Base-by-base conservation (phyloP, 2,113 vertebrate species). In the Triplophysa rosa region DNA sequence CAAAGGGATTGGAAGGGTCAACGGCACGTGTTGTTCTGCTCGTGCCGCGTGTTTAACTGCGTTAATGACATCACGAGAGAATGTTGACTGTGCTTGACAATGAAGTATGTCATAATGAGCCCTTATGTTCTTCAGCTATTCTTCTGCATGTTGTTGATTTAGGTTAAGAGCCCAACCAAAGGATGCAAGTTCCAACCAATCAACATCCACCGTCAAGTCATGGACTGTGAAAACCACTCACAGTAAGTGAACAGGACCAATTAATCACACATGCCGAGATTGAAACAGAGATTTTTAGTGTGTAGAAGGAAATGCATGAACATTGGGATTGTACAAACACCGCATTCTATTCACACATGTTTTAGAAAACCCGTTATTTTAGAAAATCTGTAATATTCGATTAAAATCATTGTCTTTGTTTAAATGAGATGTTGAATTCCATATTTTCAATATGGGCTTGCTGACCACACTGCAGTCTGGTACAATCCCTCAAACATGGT, bases 21-120 rank as follows among this genome's bases (percentile, higher is more conserved):
- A 58, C 78, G 54, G 42, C 29, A 21, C n/a, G 2, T 8, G 68
- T 80, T 56, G 67, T 80, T 70, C 68, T 65, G n/a, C 61, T 45
- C 29, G 21, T 17, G 47, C 26, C 78, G 47, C 40, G 47, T 40
- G 68, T 56, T 65, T 72, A 33, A 67, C 19, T 1, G 2, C 12
- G 6, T 58, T 61, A 49, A 69, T 21, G 26, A 58, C 61, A 72
- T 61, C 11, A 56, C 61, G 8, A 47, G 40, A 70, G 42, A 61
- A 24, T 26, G 24, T n/a, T 45, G 77, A 59, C 16, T 9, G 2
- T 17, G 66, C 10, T 77, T 49, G 40, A 49, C 23, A 33, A 54
- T 23, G 24, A 79, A n/a, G 17, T 49, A 26, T 40, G 56, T 54
- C 65, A 61, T n/a, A 68, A 40, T 66, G 49, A 42, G 42, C 33